Evolutionary conservation across 2,888 invertebrate species (phyloP), one percentile per base, ranked within the genome.

Genomic region (Pyrocoelia pectoralis): DNA sequence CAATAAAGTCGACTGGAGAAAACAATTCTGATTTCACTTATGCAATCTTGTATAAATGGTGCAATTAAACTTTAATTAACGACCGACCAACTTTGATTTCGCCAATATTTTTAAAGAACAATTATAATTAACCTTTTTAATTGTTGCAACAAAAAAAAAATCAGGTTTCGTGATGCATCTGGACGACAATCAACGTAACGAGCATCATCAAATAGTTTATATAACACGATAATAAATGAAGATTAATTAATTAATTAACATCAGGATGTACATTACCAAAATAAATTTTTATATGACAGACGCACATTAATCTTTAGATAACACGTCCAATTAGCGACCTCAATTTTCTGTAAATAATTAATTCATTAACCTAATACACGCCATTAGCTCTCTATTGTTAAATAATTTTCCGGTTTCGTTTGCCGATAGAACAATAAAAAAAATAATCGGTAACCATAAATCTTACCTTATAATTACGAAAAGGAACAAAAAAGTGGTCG

Each of bases 321-420:
- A 46, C 17, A 46, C 46, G 46, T 46, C 17, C 46, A 46, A 46
- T 46, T 46, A 46, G 46, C 46, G 8, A 46, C 17, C 17, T 46
- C 17, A 46, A 46, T 46, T 46, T 46, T 17, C 17, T 46, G 46
- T 17, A 15, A 10, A 46, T 46, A 46, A 46, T 46, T 17, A 46
- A 46, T 46, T 46, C 10, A 46, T 46, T 46, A 15, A 13, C 13
- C 4, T 43, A 43, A 46, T 18, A 17, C 17, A 3, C 10, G 17
- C 18, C 46, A 46, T 46, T 18, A 46, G 15, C 15, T n/a, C 33
- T 33, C 33, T 6, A 24, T 24, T 24, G 24, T 24, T 24, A 5
- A 24, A 24, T 24, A 33, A 33, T 4, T n/a, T 8, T 8, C 9
- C 33, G n/a, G 2, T 6, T 10, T 33, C 9, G 3, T 46, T 1